Evolutionary conservation across 2,888 invertebrate genomes (phyloP).

Genomic region (Nephrocerus scutellatus): DNA sequence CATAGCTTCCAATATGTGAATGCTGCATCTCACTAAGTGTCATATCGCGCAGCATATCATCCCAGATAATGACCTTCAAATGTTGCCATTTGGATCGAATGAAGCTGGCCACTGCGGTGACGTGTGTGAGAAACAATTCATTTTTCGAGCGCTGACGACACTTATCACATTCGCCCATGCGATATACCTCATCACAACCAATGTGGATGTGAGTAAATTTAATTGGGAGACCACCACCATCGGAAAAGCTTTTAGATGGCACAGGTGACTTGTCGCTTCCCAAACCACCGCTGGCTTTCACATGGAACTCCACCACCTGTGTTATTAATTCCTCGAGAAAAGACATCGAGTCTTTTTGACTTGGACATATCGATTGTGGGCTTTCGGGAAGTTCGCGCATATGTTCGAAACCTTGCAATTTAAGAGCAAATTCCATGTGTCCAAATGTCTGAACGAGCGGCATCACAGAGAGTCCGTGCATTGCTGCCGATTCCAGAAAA

Average conservation of each 20-base stretch:
- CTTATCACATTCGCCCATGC: slow-evolving; percentile 60
- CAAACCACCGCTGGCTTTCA: slow-evolving; percentile 7
- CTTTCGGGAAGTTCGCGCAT: slow-evolving; percentile 61
- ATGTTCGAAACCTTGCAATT: slow-evolving; percentile 56
- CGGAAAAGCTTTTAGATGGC: slow-evolving; percentile 11
- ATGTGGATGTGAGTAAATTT: slow-evolving; percentile 57
- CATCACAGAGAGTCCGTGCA: slow-evolving; percentile 59
- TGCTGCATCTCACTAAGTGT: slow-evolving; percentile 55
- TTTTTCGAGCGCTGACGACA: slow-evolving; percentile 51
- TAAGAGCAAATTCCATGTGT: slow-evolving; percentile 67
- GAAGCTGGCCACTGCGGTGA: slow-evolving; percentile 54
- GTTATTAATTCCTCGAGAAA: slow-evolving; percentile 62
- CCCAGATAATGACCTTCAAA: slow-evolving; percentile 66
- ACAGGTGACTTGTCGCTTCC: slow-evolving; percentile 12
- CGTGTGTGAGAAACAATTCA: slow-evolving; percentile 58
- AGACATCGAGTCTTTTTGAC: slow-evolving; percentile 55
- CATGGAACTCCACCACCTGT: slow-evolving; percentile 53
- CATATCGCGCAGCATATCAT: slow-evolving; percentile 69
- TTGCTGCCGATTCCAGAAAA: slow-evolving; percentile 54
- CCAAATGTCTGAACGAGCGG: slow-evolving; percentile 73
- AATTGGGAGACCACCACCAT: slow-evolving; percentile 25
- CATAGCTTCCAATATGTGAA: slow-evolving; percentile 57
- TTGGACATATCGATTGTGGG: slow-evolving; percentile 67
- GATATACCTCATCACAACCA: slow-evolving; percentile 68
- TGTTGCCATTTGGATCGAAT: slow-evolving; percentile 55